Evolutionary conservation across 2,113 vertebrate genomes (phyloP).

Genomic region (Lynx canadensis): DNA sequence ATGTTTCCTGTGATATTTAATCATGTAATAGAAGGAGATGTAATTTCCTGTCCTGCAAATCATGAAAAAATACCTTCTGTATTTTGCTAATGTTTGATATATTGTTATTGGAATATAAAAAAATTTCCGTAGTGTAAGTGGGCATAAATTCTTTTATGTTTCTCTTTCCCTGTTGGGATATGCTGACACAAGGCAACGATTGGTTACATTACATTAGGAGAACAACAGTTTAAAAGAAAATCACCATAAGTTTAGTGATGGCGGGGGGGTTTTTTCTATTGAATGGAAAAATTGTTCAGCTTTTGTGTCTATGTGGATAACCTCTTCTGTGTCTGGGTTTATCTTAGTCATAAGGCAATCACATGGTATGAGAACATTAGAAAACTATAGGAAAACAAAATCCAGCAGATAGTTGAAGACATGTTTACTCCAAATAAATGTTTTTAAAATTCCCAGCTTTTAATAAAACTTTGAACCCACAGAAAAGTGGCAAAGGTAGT

Average conservation of each 20-base stretch:
- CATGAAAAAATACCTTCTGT: conserved; percentile 35
- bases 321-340: background rate
- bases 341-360: background rate
- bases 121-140: conserved; percentile 33
- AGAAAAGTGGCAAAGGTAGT: background rate
- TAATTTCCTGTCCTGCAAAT: conserved; percentile 36
- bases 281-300: background rate
- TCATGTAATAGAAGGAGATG: background rate
- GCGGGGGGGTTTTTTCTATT: background rate
- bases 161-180: background rate
- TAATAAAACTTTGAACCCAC: background rate
- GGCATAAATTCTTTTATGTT: background rate
- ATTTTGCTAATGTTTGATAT: conserved; percentile 52
- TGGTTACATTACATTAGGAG: background rate
- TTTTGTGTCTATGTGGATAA: background rate
- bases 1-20: conserved; percentile 1
- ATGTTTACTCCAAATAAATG: background rate
- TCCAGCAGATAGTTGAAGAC: background rate
- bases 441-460: background rate
- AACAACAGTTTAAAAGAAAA: background rate
- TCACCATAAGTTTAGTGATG: background rate
- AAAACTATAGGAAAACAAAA: background rate
- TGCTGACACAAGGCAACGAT: conserved; percentile 33
- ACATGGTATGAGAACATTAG: background rate
- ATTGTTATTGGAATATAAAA: conserved; percentile 26